A percentile compares a stretch with the other conserved stretches of the same genome.
Evolutionary conservation across 2,113 vertebrate genomes (phyloP).

Genomic region (Cygnus atratus): DNA sequence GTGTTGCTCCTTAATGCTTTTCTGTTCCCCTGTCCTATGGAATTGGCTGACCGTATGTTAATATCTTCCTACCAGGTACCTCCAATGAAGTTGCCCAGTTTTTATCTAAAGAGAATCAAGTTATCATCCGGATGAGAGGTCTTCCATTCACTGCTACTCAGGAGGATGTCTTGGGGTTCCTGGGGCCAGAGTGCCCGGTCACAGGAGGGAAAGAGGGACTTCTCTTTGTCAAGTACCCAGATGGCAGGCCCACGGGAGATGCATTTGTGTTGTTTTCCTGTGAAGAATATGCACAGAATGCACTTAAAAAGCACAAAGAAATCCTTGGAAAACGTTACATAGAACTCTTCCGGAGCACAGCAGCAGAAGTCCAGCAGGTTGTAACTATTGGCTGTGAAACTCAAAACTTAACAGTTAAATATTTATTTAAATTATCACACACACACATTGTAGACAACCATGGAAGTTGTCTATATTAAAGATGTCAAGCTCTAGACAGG

Average conservation of each 20-base stretch:
- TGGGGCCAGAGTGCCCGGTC: constrained; percentile 89
- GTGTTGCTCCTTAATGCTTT: not conserved
- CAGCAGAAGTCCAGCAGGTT: constrained; percentile 97
- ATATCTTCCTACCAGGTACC: constrained; percentile 77
- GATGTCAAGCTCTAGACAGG: not conserved
- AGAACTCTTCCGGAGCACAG: constrained; percentile 95
- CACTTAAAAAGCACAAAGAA: constrained; percentile 95
- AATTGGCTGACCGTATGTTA: not conserved
- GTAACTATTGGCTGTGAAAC: not conserved
- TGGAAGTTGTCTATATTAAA: not conserved
- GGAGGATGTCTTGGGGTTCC: constrained; percentile 89
- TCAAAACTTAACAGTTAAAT: not conserved
- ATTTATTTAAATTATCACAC: not conserved
- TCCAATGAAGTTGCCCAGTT: constrained; percentile 97
- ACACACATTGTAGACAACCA: not conserved
- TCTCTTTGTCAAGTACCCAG: constrained; percentile 95
- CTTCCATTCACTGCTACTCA: constrained; percentile 91
- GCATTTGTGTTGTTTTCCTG: constrained; percentile 96
- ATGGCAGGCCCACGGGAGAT: constrained; percentile 93
- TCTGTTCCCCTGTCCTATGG: not conserved
- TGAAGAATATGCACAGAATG: constrained; percentile 93
- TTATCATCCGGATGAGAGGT: constrained; percentile 94
- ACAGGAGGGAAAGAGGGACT: constrained; percentile 90
- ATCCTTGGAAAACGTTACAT: constrained; percentile 96
- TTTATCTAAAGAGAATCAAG: constrained; percentile 93